Evolutionary conservation across 2,113 vertebrate genomes (phyloP).

Genomic region (Bostrychus sinensis): DNA sequence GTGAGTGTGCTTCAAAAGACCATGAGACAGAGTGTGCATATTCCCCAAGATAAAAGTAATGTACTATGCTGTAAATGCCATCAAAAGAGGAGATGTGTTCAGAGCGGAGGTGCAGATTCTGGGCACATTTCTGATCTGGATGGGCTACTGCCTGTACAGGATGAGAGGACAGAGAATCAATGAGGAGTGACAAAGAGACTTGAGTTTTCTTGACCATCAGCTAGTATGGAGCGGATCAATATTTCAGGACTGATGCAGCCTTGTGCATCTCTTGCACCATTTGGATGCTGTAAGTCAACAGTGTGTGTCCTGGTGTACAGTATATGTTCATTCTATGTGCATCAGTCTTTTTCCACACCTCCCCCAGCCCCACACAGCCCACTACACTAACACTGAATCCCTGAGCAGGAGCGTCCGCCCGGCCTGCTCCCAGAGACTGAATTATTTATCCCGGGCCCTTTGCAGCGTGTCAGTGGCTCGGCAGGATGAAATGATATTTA

Average conservation of each 20-base stretch:
- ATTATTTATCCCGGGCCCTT: conserved; percentile 81
- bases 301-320: conserved; percentile 11
- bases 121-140: conserved; percentile 1
- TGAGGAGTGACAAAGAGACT: conserved; percentile 2
- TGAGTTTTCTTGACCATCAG: conserved; percentile 3
- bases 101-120: not conserved
- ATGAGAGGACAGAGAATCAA: not conserved
- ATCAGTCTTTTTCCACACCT: conserved; percentile 30
- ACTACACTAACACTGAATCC: conserved; percentile 71
- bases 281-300: conserved; percentile 23
- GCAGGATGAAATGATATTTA: conserved; percentile 84
- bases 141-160: not conserved
- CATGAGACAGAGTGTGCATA: conserved; percentile 53
- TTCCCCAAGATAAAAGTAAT: conserved; percentile 48
- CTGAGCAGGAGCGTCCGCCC: conserved; percentile 74
- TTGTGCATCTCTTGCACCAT: not conserved
- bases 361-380: conserved; percentile 21
- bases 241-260: conserved; percentile 13
- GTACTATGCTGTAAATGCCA: conserved; percentile 30
- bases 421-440: conserved; percentile 69
- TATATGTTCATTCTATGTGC: conserved; percentile 27
- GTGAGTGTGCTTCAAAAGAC: conserved; percentile 44
- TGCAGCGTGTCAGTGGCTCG: conserved; percentile 79
- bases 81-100: not conserved
- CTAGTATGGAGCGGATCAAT: conserved; percentile 10